Base-by-base conservation (phyloP, 2,888 invertebrate species). In the Acronicta aceris region DNA sequence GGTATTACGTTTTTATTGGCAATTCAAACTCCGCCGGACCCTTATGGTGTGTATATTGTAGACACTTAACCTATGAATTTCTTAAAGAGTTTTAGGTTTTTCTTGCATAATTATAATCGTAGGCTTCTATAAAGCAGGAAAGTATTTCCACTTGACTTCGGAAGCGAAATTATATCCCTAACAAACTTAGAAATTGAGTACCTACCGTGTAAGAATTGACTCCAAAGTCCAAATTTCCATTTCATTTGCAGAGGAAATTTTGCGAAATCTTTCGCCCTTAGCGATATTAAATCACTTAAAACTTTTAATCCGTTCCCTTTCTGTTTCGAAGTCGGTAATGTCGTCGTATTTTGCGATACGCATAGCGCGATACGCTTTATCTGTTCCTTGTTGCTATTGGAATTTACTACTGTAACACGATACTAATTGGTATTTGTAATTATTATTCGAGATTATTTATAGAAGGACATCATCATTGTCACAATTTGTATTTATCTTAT, bases 251-350 rank as follows among this genome's bases (percentile, higher is more conserved):
- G 66, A 25, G 54, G 33, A 69, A 69, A 74, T 65, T 73, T 51
- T 58, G 47, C 45, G 49, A 66, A 67, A 68, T 61, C 62, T 63
- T 71, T 61, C 57, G 71, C 65, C 61, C 59, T 67, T 65, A 67
- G 57, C 65, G 30, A 66, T 64, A 77, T 74, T 77, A 71, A 74
- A 74, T 76, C 75, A 74, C 68, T 76, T 74, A 59, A 74, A 76
- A 76, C 56, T 76, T 76, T 76, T 77, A 77, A 76, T 76, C 71
- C 59, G 65, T 71, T 74, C 58, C 62, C 42, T 59, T 67, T 71
- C 59, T 63, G 68, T 71, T 74, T 56, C 40, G 52, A 33, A 68
- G 38, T 30, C 63, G 17, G 59, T 58, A 65, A 68, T 74, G 50
- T 42, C 43, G 47, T 52, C 57, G 71, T 67, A 65, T 77, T 63